phyloP scores from a whole-genome alignment of 2,888 invertebrate genomes.

The Neoaliturus tenellus region DNA sequence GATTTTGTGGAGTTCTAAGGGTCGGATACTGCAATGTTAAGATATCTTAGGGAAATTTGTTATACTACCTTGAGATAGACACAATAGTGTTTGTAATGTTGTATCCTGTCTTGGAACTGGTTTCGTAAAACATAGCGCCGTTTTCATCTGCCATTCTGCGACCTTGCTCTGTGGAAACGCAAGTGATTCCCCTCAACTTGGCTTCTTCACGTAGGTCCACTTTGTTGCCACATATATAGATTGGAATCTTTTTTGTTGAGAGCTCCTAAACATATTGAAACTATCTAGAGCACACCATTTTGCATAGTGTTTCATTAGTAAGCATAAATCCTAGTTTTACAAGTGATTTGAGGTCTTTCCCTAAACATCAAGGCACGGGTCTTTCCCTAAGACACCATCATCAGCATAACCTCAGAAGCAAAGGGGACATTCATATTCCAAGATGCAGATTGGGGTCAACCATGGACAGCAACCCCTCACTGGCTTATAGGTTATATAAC shows the following conservation, averaged over 20 bases:
- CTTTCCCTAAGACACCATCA: too few species aligned
- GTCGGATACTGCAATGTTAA: too few species aligned
- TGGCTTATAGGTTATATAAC: too few species aligned
- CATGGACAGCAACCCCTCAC: too few species aligned
- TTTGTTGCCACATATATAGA: conserved; percentile 78
- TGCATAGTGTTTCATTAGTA: not conserved
- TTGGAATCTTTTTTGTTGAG: conserved; percentile 74
- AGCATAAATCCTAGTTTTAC: too few species aligned
- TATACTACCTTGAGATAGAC: conserved; percentile 70
- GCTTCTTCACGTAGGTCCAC: conserved; percentile 74
- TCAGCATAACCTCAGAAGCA: too few species aligned
- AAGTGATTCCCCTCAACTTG: conserved; percentile 67
- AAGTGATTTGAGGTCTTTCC: too few species aligned
- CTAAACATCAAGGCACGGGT: too few species aligned
- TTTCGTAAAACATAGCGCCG: conserved; percentile 71
- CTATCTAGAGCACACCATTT: not conserved
- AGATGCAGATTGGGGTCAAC: too few species aligned
- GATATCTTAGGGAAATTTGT: too few species aligned
- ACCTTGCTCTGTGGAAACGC: conserved; percentile 72
- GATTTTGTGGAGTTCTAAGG: too few species aligned
- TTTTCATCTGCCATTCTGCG: conserved; percentile 72
- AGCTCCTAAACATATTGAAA: conserved; percentile 72
- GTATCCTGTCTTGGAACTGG: conserved; percentile 71
- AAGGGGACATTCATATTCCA: too few species aligned
- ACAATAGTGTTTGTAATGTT: conserved; percentile 71